A percentile compares a stretch with the other conserved stretches of the same genome.
These are phyloP conservation scores for Aphyosemion australe DNA, from an alignment of 2,113 vertebrate genomes.

Conservation along the genomic window DNA sequence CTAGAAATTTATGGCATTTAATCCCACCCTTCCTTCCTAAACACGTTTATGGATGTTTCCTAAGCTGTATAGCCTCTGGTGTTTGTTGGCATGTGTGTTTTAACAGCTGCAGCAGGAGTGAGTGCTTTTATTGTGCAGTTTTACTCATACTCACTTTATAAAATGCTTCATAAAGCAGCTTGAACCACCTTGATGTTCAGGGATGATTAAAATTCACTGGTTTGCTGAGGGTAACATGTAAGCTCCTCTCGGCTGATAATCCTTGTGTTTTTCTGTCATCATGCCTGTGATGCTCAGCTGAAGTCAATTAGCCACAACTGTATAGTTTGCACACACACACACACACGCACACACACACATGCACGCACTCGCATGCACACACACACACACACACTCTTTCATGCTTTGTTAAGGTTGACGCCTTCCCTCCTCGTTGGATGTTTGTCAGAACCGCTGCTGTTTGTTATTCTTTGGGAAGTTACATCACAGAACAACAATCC, in stretches of 20 bases:
- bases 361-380: background rate
- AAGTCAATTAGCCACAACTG: slow-evolving; percentile 57
- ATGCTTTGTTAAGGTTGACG: slow-evolving; percentile 60
- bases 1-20: slow-evolving; percentile 22
- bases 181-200: background rate
- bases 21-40: slow-evolving; percentile 31
- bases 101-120: slow-evolving; percentile 22
- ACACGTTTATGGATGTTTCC: slow-evolving; percentile 31
- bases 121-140: slow-evolving; percentile 15
- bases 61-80: slow-evolving; percentile 30
- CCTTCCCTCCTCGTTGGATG: slow-evolving; percentile 61
- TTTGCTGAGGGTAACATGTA: background rate
- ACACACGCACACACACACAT: too few relatives aligned
- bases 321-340: background rate
- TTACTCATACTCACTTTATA: background rate
- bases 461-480: slow-evolving; percentile 45
- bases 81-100: slow-evolving; percentile 32
- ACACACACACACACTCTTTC: slow-evolving; percentile 33
- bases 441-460: slow-evolving; percentile 50
- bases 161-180: background rate
- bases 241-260: slow-evolving; percentile 22
- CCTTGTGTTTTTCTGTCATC: background rate
- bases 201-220: background rate
- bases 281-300: slow-evolving; percentile 49
- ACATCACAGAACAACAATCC: slow-evolving; percentile 30